These are phyloP conservation scores for Hippasteria phrygiana DNA, from an alignment of 53 echinoderm and acorn worm genomes.

Conservation along the genomic window DNA sequence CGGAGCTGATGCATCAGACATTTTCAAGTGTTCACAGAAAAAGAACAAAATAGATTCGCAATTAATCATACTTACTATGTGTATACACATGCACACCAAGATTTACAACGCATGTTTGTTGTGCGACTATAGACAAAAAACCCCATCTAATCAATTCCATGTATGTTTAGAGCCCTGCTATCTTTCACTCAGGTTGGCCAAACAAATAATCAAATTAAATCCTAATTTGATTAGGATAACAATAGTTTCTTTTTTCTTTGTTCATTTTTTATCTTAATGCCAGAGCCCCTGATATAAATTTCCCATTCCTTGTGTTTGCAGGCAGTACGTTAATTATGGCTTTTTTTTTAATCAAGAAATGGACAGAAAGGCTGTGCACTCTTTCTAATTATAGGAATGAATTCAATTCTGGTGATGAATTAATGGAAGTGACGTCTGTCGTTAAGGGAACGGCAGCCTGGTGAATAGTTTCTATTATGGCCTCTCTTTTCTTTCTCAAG, in stretches of 20 bases:
- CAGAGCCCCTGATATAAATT: not conserved
- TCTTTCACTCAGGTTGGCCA: slow-evolving; percentile 6
- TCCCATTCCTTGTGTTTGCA: not conserved
- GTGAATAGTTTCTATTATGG: slow-evolving; percentile 12
- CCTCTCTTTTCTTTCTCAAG: not conserved
- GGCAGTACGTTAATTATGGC: slow-evolving; percentile 39
- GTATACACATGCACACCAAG: not conserved
- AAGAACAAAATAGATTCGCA: not conserved
- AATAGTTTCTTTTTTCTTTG: slow-evolving; percentile 54
- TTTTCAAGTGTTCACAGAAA: not conserved
- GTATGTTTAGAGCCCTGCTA: not conserved
- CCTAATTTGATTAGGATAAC: slow-evolving; percentile 47
- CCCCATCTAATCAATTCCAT: slow-evolving; percentile 23
- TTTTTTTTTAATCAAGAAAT: slow-evolving; percentile 58
- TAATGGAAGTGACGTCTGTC: slow-evolving; percentile 54
- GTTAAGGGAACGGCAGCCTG: slow-evolving; percentile 9
- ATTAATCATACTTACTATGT: not conserved
- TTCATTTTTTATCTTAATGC: slow-evolving; percentile 29
- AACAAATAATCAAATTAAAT: slow-evolving; percentile 46
- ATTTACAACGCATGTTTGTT: not conserved
- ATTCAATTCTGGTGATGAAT: slow-evolving; percentile 50
- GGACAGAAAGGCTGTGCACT: slow-evolving; percentile 41
- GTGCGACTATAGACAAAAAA: slow-evolving; percentile 37
- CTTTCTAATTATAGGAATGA: slow-evolving; percentile 60
- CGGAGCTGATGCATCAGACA: not conserved